A percentile compares a stretch with the other conserved stretches of the same genome.
phyloP scores from a whole-genome alignment of 2,888 invertebrate genomes.

The Drosophila pseudotakahashii region DNA sequence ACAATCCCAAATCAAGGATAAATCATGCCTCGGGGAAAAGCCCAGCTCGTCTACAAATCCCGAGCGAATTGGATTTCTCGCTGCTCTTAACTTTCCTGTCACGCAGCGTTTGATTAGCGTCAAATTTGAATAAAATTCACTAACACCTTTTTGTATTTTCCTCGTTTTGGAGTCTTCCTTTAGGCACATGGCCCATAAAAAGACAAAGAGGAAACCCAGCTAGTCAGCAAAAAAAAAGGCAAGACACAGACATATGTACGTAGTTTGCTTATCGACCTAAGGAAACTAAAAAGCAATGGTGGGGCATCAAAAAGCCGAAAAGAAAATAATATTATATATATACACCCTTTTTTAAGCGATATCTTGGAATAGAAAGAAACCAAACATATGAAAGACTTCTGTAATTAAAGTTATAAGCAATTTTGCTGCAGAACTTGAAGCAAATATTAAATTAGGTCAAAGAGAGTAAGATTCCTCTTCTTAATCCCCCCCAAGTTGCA shows the following conservation, averaged over 20 bases:
- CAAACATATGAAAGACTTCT: not conserved
- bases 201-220: slow-evolving; percentile 44
- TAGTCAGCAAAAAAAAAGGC: slow-evolving; percentile 62
- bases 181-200: slow-evolving; percentile 55
- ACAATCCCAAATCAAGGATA: slow-evolving; percentile 28
- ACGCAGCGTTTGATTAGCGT: slow-evolving; percentile 73
- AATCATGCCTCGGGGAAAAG: slow-evolving; percentile 25
- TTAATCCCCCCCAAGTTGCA: not conserved
- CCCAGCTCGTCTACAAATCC: slow-evolving; percentile 21
- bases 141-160: slow-evolving; percentile 56
- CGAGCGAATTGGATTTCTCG: slow-evolving; percentile 34
- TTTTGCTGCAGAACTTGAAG: too few relatives aligned
- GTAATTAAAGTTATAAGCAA: not conserved
- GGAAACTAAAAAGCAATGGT: slow-evolving; percentile 48
- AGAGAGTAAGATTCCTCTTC: not conserved
- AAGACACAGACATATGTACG: slow-evolving; percentile 35
- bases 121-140: slow-evolving; percentile 79
- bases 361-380: not conserved
- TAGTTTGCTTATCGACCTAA: slow-evolving; percentile 55
- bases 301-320: slow-evolving; percentile 52
- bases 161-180: not conserved
- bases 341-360: too few relatives aligned
- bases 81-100: slow-evolving; percentile 49
- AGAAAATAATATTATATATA: too few relatives aligned
- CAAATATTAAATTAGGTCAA: not conserved